Evolutionary conservation across 2,888 invertebrate species (phyloP).

Genomic region (Trichacis sp.): DNA sequence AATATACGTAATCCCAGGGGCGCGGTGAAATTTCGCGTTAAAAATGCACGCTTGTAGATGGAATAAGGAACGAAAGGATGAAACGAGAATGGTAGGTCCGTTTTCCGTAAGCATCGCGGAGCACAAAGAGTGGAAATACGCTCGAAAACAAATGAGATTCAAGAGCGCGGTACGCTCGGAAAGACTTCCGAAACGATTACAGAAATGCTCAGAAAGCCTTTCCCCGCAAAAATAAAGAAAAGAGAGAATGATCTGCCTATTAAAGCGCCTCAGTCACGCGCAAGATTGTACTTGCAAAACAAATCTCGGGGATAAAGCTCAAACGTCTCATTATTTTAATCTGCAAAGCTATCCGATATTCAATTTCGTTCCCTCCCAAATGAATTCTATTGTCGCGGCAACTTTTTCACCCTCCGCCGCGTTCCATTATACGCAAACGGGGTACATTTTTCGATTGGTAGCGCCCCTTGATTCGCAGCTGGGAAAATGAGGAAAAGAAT

Average conservation of each 20-base stretch:
- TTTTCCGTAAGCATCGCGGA: conserved; percentile 8
- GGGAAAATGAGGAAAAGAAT: too few species aligned
- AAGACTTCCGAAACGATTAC: conserved; percentile 31
- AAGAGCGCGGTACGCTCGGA: conserved; percentile 12
- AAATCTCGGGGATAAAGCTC: conserved; percentile 35
- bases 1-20: conserved; percentile 21
- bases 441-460: too few species aligned
- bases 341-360: conserved; percentile 18
- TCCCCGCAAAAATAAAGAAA: conserved; percentile 19
- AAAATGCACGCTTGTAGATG: conserved; percentile 35
- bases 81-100: conserved; percentile 25
- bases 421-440: too few species aligned
- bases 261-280: conserved; percentile 35
- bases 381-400: conserved; percentile 19
- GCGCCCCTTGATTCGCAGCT: too few species aligned
- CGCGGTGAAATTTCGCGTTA: conserved; percentile 29
- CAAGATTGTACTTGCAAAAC: conserved; percentile 36
- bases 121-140: conserved; percentile 29
- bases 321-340: conserved; percentile 36
- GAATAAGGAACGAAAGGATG: conserved; percentile 41
- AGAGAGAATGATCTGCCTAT: conserved; percentile 29
- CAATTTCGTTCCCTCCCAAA: conserved; percentile 13
- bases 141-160: conserved; percentile 36
- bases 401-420: conserved; percentile 16
- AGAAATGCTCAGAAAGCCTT: conserved; percentile 18